Evolutionary conservation across 2,113 vertebrate genomes (phyloP), one percentile per base, ranked within the genome.

Genomic region (Otus sunia): DNA sequence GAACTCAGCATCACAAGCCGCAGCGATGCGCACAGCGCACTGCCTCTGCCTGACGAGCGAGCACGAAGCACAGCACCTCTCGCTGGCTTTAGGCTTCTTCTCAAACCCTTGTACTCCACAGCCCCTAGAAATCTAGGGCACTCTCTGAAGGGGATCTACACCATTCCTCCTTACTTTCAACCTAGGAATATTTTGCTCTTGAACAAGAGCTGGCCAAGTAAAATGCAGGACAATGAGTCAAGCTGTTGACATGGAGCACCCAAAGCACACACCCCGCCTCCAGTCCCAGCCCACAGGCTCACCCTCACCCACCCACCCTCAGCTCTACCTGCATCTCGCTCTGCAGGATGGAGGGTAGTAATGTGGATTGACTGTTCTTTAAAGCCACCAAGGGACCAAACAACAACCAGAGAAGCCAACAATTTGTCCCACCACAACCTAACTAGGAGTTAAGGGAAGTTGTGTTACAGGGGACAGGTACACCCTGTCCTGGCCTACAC

Each of bases 251-350:
- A 30, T 0, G 21, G n/a, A 87, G 26, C n/a, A 64, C 55, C 34
- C 49, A 73, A 41, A 88, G 18, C 47, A 63, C 0, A 0, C 55
- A 41, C 1, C 0, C 22, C 15, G 15, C n/a, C 39, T 34, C 34
- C 50, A 29, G 29, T 8, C 47, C 66, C 36, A 43, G 29, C 34
- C 36, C 66, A 56, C 12, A 21, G 16, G 34, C 34, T 39, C 63
- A 52, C 15, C 34, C 25, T 59, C 71, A 30, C 29, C 45, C 85
- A 69, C 15, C 73, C 13, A 10, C 43, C 82, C 53, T 72, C 74
- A 39, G 78, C 63, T 56, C 62, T 10, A 60, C 79, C 39, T 84
- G 60, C 27, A 26, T 7, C 62, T 63, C 2, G 0, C 29, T 34
- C 58, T 12, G 29, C 50, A 62, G 39, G 22, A 41, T 32, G 36